Evolutionary conservation across 1,140 invertebrate species (phyloP), one percentile per base, ranked within the genome.

Genomic region (Meloidogyne hapla): DNA sequence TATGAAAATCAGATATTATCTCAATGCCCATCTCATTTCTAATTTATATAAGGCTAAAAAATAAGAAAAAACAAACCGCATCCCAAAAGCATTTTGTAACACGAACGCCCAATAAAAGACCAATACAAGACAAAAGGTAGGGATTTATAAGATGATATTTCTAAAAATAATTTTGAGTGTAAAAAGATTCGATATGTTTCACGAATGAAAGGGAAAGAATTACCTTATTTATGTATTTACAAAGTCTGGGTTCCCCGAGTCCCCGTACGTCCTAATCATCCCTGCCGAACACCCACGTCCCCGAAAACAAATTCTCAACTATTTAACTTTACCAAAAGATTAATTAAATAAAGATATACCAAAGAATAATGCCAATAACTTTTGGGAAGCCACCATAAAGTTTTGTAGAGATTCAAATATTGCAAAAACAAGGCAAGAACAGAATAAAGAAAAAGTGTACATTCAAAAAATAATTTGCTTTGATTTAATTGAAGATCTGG

Each of bases 331-430:
- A 33, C 33, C 33, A 75, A 42, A 48, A 26, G 42, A 69, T 45
- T 61, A 63, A 65, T n/a, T 15, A 68, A 0, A 69, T 25, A 8
- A 28, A 92, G 88, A 69, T 9, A 40, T 48, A 82, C 81, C 61
- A 82, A 64, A 42, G 71, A 72, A 21, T 94, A 93, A 81, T 91
- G 91, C 79, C 92, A 93, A 86, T 94, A 92, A 2, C 94, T 94
- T 83, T 96, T 92, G 21, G 94, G 93, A 28, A 97, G 87, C 95
- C 95, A 98, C 93, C 94, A 98, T n/a, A 94, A 92, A 42, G 94
- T 96, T 77, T 93, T 91, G 87, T 98, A 98, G 12, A 98, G 89
- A 89, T 98, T 94, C 18, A 98, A 90, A 87, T 96, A 93, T 89
- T 98, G 95, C 23, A 95, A 89, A 38, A 91, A 91, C 40, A 93